Percentiles rank a stretch among this genome's conserved stretches.
phyloP scores from a whole-genome alignment of 2,113 vertebrate genomes.

The Todiramphus chloris region DNA sequence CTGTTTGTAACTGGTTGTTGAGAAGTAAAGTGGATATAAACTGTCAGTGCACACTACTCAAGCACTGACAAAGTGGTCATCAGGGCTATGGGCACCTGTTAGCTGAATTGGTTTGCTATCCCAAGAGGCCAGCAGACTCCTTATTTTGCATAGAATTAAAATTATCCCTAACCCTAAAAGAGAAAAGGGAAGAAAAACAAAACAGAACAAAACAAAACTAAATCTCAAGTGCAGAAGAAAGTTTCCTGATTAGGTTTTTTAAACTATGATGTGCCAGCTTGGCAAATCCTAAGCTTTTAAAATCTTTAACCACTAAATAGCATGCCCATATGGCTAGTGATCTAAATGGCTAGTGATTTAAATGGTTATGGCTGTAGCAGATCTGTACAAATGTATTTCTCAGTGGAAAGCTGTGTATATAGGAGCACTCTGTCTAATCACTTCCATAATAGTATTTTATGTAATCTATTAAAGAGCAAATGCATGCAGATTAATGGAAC shows the following conservation, averaged over 20 bases:
- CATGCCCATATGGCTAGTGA: neutral
- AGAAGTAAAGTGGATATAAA: neutral
- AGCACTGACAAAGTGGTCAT: neutral
- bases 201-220: neutral
- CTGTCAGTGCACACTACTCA: neutral
- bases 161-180: neutral
- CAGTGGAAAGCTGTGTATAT: neutral
- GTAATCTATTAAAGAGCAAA: neutral
- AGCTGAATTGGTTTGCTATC: neutral
- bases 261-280: neutral
- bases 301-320: neutral
- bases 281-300: neutral
- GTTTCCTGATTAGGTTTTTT: neutral
- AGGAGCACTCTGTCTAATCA: neutral
- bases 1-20: neutral
- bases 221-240: neutral
- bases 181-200: neutral
- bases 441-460: neutral
- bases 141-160: neutral
- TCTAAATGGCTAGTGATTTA: neutral
- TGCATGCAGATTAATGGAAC: neutral
- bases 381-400: neutral
- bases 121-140: neutral
- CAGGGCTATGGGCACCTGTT: neutral
- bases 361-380: neutral